Percentiles rank a stretch among this genome's conserved stretches.
Evolutionary conservation across 30 jellyfish, hydroid and myxozoan species (phyloP).

Genomic region (Chironex yamaguchii): DNA sequence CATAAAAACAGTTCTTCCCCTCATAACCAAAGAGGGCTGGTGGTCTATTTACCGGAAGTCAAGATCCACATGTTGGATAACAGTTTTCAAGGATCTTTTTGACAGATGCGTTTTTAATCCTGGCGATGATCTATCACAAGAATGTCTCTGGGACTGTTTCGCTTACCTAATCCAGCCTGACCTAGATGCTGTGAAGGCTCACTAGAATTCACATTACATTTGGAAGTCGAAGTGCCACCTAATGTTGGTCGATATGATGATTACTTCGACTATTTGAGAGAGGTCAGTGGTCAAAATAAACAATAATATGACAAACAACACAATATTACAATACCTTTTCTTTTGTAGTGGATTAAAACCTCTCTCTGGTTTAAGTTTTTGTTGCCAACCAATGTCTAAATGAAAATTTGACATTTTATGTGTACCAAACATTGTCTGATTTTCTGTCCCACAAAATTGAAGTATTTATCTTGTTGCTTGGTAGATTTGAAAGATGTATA

Average conservation of each 20-base stretch:
- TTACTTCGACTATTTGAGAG: slow-evolving; percentile 53
- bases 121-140: slow-evolving; percentile 34
- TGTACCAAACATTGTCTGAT: too few relatives aligned
- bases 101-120: slow-evolving; percentile 62
- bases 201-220: slow-evolving; percentile 73
- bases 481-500: too few relatives aligned
- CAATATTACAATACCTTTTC: too few relatives aligned
- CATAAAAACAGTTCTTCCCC: slow-evolving; percentile 79
- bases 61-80: slow-evolving; percentile 74
- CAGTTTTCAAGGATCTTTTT: slow-evolving; percentile 57
- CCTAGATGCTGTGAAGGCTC: slow-evolving; percentile 68
- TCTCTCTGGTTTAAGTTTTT: too few relatives aligned
- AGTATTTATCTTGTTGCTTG: too few relatives aligned
- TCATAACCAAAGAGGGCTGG: slow-evolving; percentile 84
- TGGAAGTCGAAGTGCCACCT: slow-evolving; percentile 56
- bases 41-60: slow-evolving; percentile 64
- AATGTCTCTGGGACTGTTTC: slow-evolving; percentile 69
- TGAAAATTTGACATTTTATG: too few relatives aligned
- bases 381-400: too few relatives aligned
- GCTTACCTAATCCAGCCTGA: slow-evolving; percentile 67
- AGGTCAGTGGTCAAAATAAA: slow-evolving; percentile 29
- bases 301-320: too few relatives aligned
- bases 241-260: slow-evolving; percentile 28
- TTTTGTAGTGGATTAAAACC: too few relatives aligned
- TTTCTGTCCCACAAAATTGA: too few relatives aligned